A percentile compares a stretch with the other conserved stretches of the same genome.
Evolutionary conservation across 2,113 vertebrate species (phyloP).

Genomic region (Scomber japonicus): DNA sequence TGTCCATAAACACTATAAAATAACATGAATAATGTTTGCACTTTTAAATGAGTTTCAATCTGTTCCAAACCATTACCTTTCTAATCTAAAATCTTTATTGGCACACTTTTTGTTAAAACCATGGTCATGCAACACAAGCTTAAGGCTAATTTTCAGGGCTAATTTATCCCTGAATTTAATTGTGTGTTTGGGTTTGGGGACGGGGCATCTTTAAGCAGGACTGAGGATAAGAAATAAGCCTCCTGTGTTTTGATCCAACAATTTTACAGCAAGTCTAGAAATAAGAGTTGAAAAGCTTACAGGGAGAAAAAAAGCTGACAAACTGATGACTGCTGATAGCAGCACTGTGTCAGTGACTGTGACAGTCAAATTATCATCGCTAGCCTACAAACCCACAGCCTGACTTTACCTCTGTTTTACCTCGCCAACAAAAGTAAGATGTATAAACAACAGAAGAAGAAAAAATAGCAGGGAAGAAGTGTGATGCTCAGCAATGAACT

Average conservation of each 20-base stretch:
- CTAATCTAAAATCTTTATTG: constrained; percentile 47
- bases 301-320: neutral
- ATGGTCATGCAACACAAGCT: constrained; percentile 20
- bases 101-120: constrained; percentile 41
- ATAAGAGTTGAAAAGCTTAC: neutral
- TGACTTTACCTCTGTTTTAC: constrained; percentile 3
- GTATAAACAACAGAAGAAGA: neutral
- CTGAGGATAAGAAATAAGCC: neutral
- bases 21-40: constrained; percentile 59
- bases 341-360: constrained; percentile 6
- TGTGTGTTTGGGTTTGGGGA: neutral
- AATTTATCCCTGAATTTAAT: constrained; percentile 20
- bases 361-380: constrained; percentile 33
- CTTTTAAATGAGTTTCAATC: constrained; percentile 57
- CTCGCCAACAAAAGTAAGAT: neutral
- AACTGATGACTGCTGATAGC: constrained; percentile 30
- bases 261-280: neutral
- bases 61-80: constrained; percentile 57
- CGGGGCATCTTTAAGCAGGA: neutral
- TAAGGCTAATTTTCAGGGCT: constrained; percentile 5
- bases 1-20: constrained; percentile 46
- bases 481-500: too few species aligned
- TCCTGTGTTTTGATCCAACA: too few species aligned
- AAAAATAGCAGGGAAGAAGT: too few species aligned
- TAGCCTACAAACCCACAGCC: neutral